Conservation (phyloP, 1,140 invertebrate genomes). For the Andricus grossulariae region DNA sequence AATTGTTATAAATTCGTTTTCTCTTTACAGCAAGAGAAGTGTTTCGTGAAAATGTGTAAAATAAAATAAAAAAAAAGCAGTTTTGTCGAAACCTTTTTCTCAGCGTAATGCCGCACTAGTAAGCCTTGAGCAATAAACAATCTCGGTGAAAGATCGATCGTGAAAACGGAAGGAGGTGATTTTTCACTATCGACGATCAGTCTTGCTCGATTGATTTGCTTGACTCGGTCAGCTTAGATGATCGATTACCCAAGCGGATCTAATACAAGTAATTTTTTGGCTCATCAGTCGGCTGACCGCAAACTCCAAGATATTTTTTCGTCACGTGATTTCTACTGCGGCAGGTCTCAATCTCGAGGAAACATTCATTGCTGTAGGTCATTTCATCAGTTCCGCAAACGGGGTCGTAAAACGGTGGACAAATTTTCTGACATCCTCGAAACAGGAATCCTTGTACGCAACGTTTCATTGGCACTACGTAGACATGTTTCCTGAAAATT, state of each 20-base stretch:
- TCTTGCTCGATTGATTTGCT: conserved; percentile 33
- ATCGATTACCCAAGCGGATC: conserved; percentile 46
- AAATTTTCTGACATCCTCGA: conserved; percentile 89
- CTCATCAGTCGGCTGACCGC: conserved; percentile 82
- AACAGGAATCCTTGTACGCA: conserved; percentile 90
- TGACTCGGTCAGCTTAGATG: conserved; percentile 46
- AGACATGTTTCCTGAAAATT: conserved; percentile 86
- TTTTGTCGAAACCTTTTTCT: no score
- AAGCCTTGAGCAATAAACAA: background rate
- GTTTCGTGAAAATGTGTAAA: no score
- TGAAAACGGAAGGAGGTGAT: background rate
- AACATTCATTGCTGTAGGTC: conserved; percentile 95
- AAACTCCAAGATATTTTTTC: conserved; percentile 81
- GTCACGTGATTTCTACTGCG: conserved; percentile 83
- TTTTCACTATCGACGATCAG: conserved; percentile 17
- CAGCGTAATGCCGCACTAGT: no score
- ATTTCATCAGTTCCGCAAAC: conserved; percentile 92
- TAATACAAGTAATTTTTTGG: conserved; percentile 84
- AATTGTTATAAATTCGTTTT: no score
- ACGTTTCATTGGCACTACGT: conserved; percentile 89
- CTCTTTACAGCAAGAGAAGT: no score
- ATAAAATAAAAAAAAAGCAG: no score
- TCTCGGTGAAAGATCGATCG: conserved; percentile 5
- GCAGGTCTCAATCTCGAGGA: conserved; percentile 93
- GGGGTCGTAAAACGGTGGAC: conserved; percentile 89